These are phyloP conservation scores for Hedya salicella DNA, from an alignment of 2,888 invertebrate genomes.

Conservation along the genomic window DNA sequence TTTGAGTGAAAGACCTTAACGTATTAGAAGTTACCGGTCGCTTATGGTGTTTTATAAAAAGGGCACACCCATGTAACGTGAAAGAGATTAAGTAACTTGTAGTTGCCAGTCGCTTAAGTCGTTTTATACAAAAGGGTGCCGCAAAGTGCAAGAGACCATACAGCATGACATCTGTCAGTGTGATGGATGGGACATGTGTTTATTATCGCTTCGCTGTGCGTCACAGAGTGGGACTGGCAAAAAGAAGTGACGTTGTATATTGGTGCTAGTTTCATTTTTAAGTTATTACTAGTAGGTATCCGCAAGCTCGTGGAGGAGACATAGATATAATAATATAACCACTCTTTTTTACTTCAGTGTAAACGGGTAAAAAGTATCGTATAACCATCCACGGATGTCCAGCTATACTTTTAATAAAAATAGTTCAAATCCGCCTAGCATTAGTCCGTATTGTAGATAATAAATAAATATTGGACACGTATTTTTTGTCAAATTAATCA, in stretches of 20 bases:
- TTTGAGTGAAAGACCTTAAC: background rate
- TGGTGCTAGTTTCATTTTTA: background rate
- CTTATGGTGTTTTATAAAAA: background rate
- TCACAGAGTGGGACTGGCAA: slow-evolving; percentile 11
- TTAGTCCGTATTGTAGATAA: too few relatives aligned
- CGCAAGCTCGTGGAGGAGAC: too few relatives aligned
- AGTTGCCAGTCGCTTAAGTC: background rate
- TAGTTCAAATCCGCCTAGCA: too few relatives aligned
- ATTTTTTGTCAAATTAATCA: too few relatives aligned
- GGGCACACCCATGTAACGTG: slow-evolving; percentile 5
- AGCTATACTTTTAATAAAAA: too few relatives aligned
- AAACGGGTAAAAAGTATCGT: too few relatives aligned
- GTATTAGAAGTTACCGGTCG: background rate
- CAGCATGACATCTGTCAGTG: slow-evolving; percentile 52
- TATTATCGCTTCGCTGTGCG: slow-evolving; percentile 45
- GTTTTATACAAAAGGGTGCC: background rate
- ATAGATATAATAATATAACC: too few relatives aligned
- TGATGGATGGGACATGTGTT: slow-evolving; percentile 59
- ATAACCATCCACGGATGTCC: too few relatives aligned
- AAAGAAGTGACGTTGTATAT: background rate
- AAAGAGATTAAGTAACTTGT: too few relatives aligned
- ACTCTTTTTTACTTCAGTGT: too few relatives aligned
- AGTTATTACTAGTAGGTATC: too few relatives aligned
- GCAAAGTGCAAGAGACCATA: slow-evolving; percentile 6
- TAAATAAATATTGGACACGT: too few relatives aligned